Conservation (phyloP, 2,113 vertebrate species). For the Amphilophus citrinellus region DNA sequence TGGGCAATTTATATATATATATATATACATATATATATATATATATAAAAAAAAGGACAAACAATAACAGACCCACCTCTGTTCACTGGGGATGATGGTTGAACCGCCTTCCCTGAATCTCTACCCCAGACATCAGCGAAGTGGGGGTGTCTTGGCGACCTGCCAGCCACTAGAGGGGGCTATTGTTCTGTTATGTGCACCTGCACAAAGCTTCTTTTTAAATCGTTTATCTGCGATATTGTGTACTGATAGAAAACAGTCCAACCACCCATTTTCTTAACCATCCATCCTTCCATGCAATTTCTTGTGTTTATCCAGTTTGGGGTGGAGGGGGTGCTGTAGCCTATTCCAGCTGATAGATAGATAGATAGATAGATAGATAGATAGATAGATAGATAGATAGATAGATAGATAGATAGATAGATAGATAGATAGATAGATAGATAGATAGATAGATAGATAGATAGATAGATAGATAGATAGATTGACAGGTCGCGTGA, state of each 20-base stretch:
- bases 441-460: too few relatives aligned
- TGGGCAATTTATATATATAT: neutral
- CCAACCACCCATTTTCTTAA: too few relatives aligned
- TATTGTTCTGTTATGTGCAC: neutral
- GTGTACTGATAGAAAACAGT: neutral
- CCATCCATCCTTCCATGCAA: too few relatives aligned
- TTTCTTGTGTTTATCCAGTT: too few relatives aligned
- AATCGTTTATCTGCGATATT: neutral
- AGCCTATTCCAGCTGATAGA: too few relatives aligned
- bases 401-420: too few relatives aligned
- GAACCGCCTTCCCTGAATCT: slow-evolving; percentile 44
- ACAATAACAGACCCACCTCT: slow-evolving; percentile 8
- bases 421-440: too few relatives aligned
- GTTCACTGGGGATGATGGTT: neutral
- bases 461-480: too few relatives aligned
- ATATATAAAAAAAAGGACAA: neutral
- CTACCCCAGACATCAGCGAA: neutral
- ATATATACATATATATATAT: neutral
- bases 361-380: too few relatives aligned
- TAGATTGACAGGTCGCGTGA: too few relatives aligned
- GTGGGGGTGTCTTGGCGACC: neutral
- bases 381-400: too few relatives aligned
- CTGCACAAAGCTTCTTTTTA: neutral
- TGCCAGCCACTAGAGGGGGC: neutral
- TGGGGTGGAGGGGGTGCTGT: too few relatives aligned